A percentile compares a stretch with the other conserved stretches of the same genome.
Evolutionary conservation across 92 coral and sea anemone genomes (phyloP).

Genomic region (Siderastrea radians): DNA sequence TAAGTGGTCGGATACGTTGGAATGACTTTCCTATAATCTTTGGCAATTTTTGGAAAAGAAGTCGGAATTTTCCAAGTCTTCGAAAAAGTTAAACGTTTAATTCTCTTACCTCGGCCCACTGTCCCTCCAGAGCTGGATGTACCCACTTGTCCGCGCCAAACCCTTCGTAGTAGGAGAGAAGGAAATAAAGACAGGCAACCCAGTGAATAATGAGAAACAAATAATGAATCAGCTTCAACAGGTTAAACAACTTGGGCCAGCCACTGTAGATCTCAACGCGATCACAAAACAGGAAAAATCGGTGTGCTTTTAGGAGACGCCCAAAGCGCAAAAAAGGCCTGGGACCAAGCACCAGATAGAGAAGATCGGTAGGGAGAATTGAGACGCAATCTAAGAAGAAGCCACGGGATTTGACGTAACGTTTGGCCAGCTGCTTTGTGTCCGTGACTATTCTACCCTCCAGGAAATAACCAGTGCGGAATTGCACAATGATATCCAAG

Average conservation of each 20-base stretch:
- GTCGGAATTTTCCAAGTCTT: background rate
- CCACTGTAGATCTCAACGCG: conserved; percentile 94
- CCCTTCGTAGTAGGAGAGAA: conserved; percentile 89
- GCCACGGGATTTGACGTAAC: conserved; percentile 80
- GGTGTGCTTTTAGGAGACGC: conserved; percentile 82
- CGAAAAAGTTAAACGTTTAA: background rate
- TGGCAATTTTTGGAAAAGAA: background rate
- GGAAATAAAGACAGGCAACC: conserved; percentile 94
- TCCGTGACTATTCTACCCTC: conserved; percentile 86
- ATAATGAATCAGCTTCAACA: conserved; percentile 89
- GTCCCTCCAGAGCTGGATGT: conserved; percentile 77
- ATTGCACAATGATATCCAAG: conserved; percentile 86
- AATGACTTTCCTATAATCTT: background rate
- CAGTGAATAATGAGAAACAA: conserved; percentile 95
- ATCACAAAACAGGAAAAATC: conserved; percentile 89
- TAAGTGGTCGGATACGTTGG: background rate
- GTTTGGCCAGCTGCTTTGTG: conserved; percentile 64
- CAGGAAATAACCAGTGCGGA: conserved; percentile 86
- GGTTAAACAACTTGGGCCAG: conserved; percentile 93
- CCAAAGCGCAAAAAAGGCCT: conserved; percentile 88
- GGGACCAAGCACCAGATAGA: conserved; percentile 79
- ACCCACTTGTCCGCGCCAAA: conserved; percentile 92
- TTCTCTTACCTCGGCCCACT: conserved; percentile 86
- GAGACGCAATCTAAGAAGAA: conserved; percentile 82
- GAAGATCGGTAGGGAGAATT: conserved; percentile 79